These are phyloP conservation scores for Mesaphorura yosii DNA, from an alignment of 1,140 invertebrate genomes.

Conservation along the genomic window DNA sequence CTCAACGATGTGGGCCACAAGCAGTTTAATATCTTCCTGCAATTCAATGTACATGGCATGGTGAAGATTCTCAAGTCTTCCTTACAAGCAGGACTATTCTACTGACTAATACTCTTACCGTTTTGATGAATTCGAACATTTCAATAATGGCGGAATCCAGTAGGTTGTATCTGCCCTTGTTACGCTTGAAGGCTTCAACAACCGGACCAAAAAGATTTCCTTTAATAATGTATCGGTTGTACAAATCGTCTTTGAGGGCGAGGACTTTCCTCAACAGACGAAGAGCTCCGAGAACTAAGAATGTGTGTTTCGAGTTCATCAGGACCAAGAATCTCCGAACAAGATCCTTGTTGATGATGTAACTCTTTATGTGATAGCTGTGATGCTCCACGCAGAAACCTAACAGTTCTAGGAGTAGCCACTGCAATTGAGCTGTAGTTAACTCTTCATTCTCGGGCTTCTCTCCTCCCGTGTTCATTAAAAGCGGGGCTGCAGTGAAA, in stretches of 20 bases:
- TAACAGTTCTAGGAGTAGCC: slow-evolving; percentile 85
- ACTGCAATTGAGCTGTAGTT: slow-evolving; percentile 86
- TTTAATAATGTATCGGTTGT: slow-evolving; percentile 92
- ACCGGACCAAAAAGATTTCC: slow-evolving; percentile 90
- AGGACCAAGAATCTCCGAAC: slow-evolving; percentile 85
- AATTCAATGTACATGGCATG: slow-evolving; percentile 31
- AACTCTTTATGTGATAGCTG: slow-evolving; percentile 95
- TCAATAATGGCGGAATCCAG: slow-evolving; percentile 97
- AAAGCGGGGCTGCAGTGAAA: slow-evolving; percentile 57
- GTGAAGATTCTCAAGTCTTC: background rate
- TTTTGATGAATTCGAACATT: slow-evolving; percentile 97
- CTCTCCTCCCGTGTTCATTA: slow-evolving; percentile 78
- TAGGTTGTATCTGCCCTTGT: slow-evolving; percentile 95
- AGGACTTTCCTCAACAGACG: slow-evolving; percentile 95
- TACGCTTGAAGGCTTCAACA: slow-evolving; percentile 88
- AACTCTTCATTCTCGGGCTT: slow-evolving; percentile 85
- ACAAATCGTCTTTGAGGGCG: slow-evolving; percentile 95
- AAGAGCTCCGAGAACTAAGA: slow-evolving; percentile 85
- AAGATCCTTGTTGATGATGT: slow-evolving; percentile 92
- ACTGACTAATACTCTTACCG: slow-evolving; percentile 43
- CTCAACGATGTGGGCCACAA: slow-evolving; percentile 87
- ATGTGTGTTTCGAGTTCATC: slow-evolving; percentile 95
- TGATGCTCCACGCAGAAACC: slow-evolving; percentile 99
- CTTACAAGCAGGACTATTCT: background rate
- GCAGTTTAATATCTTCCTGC: slow-evolving; percentile 86